Base-by-base conservation (phyloP, 2,797 vertebrate genomes). In the Cyprinodon diabolis region DNA sequence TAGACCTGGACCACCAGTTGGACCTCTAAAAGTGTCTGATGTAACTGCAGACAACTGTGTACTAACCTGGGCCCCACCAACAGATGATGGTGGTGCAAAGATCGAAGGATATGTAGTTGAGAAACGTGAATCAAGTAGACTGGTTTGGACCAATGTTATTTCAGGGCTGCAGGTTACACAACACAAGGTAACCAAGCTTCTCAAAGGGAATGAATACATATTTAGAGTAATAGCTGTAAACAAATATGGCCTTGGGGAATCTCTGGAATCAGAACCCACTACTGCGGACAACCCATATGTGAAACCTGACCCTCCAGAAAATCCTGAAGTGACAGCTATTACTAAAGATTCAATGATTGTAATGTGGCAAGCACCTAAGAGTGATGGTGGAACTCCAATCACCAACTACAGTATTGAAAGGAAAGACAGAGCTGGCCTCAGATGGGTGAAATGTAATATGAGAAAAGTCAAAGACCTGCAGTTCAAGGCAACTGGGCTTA, bases 171-270 rank as follows among this genome's bases (percentile, higher is more conserved):
- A 95, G 69, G 89, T 94, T 78, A 99, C 95, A 83, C 95, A 97
- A 85, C 81, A 94, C 68, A 97, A 98, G 82, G 98, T 98, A 69
- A 96, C 96, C 72, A 99, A 98, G 88, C 93, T 99, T 71, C 93
- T 99, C 69, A 97, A 99, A 94, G 97, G 97, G 94, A 99, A 99
- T 89, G 98, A 99, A 91, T 99, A 99, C 1, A 96, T 99, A 66
- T 99, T 99, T 92, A 96, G 98, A 91, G 97, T 99, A 65, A 98
- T 99, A 97, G 98, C 98, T 83, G 95, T 98, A 72, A 99, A 99
- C 93, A 99, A 99, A 92, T 99, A 97, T 0, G 98, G 98, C 79
- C 81, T 97, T 84, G 98, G 98, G 49, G 98, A 99, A 83, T 83
- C 96, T 45, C 95, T 99, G 77, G 97, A 98, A 83, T 99, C 98